A percentile compares a stretch with the other conserved stretches of the same genome.
Conservation (phyloP, 2,888 invertebrate genomes). For the Amphimallon solstitiale region DNA sequence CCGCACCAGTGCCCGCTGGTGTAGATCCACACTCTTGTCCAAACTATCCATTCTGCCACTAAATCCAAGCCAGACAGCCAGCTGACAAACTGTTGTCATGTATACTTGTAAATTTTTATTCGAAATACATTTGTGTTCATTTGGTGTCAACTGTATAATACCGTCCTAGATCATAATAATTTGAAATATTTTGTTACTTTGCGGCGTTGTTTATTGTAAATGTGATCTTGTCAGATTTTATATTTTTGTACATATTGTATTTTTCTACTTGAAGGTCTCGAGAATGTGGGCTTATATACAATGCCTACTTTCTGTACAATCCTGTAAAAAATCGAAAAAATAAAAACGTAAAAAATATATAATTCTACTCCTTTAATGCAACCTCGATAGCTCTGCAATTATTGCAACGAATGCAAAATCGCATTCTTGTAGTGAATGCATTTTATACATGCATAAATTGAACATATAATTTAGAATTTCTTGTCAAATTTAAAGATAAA, state of each 20-base stretch:
- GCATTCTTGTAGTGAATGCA: no score
- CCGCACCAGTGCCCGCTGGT: slow-evolving; percentile 60
- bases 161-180: neutral
- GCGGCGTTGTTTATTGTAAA: slow-evolving; percentile 16
- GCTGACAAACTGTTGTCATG: slow-evolving; percentile 52
- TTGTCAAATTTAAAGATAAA: no score
- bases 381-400: no score
- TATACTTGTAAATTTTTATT: slow-evolving; percentile 34
- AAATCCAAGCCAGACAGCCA: slow-evolving; percentile 51
- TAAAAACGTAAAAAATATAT: neutral
- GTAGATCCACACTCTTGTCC: slow-evolving; percentile 61
- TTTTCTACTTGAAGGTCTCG: slow-evolving; percentile 1
- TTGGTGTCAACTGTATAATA: slow-evolving; percentile 14
- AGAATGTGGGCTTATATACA: neutral
- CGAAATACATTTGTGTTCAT: slow-evolving; percentile 32
- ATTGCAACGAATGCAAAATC: no score
- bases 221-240: slow-evolving; percentile 18
- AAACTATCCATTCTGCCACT: slow-evolving; percentile 63
- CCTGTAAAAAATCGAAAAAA: neutral
- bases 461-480: no score
- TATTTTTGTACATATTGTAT: slow-evolving; percentile 13
- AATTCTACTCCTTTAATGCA: neutral
- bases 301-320: neutral
- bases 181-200: slow-evolving; percentile 15
- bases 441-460: no score